Evolutionary conservation across 2,113 vertebrate genomes (phyloP).

Genomic region (Cinclus cinclus): DNA sequence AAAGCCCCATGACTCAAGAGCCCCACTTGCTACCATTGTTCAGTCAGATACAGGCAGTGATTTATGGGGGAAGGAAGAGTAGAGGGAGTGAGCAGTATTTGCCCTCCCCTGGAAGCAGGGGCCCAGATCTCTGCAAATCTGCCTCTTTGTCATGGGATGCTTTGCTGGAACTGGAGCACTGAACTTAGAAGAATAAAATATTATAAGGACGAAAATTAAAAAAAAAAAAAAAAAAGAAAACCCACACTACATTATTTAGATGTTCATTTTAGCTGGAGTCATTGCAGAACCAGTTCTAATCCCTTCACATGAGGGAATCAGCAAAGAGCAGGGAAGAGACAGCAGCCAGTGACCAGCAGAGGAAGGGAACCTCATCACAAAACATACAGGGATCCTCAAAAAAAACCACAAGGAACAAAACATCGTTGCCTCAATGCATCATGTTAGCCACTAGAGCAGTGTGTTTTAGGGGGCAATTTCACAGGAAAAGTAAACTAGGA

Average conservation of each 20-base stretch:
- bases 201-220: background rate
- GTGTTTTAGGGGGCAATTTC: background rate
- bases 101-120: background rate
- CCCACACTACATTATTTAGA: background rate
- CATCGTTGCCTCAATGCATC: background rate
- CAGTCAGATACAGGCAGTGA: accelerated
- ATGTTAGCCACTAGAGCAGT: background rate
- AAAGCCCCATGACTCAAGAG: background rate
- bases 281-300: background rate
- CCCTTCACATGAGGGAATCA: background rate
- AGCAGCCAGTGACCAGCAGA: background rate
- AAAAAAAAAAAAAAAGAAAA: background rate
- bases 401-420: background rate
- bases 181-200: background rate
- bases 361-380: background rate
- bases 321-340: background rate
- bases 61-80: background rate
- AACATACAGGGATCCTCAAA: background rate
- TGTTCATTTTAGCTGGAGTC: background rate
- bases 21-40: background rate
- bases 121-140: background rate
- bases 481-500: background rate
- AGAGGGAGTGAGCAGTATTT: background rate
- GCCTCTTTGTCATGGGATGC: background rate
- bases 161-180: background rate